Conservation (phyloP, 2,797 vertebrate species). For the Macropus fuliginosus region DNA sequence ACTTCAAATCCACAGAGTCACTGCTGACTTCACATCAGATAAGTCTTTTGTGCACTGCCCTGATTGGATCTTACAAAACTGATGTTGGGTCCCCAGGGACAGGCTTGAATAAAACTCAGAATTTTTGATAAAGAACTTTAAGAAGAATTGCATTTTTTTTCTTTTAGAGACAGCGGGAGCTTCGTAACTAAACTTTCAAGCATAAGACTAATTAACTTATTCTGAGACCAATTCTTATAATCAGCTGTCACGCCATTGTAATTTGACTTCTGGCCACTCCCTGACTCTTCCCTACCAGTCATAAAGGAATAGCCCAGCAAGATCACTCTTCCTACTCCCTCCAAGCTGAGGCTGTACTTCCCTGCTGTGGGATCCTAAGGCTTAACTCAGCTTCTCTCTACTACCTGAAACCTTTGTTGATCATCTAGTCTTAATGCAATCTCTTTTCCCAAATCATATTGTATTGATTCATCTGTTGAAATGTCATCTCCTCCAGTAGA, state of each 20-base stretch:
- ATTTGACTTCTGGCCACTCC: background rate
- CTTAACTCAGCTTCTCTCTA: background rate
- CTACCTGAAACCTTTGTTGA: background rate
- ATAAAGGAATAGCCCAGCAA: background rate
- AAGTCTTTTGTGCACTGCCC: background rate
- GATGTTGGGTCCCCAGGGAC: background rate
- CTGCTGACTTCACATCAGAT: background rate
- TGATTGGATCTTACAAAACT: background rate
- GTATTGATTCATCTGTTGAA: background rate
- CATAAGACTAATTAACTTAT: background rate
- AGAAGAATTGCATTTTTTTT: background rate
- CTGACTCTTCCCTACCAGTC: background rate
- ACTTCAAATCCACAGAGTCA: background rate
- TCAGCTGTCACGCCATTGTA: background rate
- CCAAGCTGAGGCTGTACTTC: background rate
- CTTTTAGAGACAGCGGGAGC: background rate
- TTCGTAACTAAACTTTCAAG: background rate
- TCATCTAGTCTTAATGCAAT: background rate
- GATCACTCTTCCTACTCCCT: background rate
- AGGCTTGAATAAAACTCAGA: background rate
- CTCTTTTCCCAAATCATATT: background rate
- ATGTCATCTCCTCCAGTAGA: background rate
- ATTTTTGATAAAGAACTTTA: background rate
- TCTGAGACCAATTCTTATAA: background rate
- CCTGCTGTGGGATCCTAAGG: background rate